Evolutionary conservation across 1,140 invertebrate species (phyloP), one percentile per base, ranked within the genome.

Genomic region (Mactra quadrangularis): DNA sequence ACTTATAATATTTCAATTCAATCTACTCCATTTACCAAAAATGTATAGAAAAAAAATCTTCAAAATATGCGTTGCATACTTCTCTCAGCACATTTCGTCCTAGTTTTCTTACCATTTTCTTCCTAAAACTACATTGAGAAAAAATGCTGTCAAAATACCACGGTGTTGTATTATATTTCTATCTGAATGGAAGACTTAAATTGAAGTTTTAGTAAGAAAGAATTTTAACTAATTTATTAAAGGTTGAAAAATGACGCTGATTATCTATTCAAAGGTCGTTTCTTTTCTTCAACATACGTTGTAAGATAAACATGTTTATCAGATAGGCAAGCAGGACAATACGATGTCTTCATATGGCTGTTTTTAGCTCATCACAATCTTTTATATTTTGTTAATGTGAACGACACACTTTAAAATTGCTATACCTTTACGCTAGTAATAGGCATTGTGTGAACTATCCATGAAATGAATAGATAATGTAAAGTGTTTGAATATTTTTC

Each of bases 391-490:
- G 45, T n/a, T 22, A 76, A 59, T 62, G 53, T 62, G 72, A 62
- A 59, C 60, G 72, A 62, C 72, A 76, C 27, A 62, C 57, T 59
- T 59, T 76, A 38, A 76, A 76, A 76, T 76, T 76, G 72, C 31
- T 62, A 13, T 72, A 35, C 31, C 31, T 25, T 22, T 7, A 57
- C n/a, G 33, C 35, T 35, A 55, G 50, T 38, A 13, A 31, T 31
- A 38, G 31, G 25, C 50, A 52, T 72, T 72, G 52, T 57, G 41
- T 17, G 35, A 25, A 57, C 25, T 31, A 31, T n/a, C 35, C 33
- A 45, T 22, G 70, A 57, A 29, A 29, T 38, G 70, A 60, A 76
- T 76, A 76, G 72, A 76, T 60, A 76, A 76, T 76, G 60, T 76
- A 45, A 76, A 76, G 22, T 35, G 22, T 62, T 45, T 59, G 41